Base-by-base conservation (phyloP, 2,113 vertebrate species). In the Microcebus murinus region DNA sequence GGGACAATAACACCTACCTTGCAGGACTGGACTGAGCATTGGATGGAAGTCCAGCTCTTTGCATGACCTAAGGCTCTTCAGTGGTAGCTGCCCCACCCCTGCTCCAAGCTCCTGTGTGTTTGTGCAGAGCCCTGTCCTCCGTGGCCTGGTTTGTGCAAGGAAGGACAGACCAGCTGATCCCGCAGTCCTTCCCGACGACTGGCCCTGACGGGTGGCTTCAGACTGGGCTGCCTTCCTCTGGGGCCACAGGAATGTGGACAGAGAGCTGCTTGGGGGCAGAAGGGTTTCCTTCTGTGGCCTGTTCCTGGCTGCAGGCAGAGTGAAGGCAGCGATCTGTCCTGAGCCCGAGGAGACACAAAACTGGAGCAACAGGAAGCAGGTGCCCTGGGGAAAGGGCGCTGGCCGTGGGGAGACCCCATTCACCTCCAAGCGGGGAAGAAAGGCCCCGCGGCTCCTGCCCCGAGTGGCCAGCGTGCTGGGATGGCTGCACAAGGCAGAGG, bases 51-150 rank as follows among this genome's bases (percentile, higher is more conserved):
- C 14, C 31, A 81, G 23, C 31, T 63, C 10, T 77, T 3, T 3
- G 4, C 1, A 0, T 8, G 42, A 74, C 48, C 1, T 6, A 6
- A n/a, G 36, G 48, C 42, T n/a, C 52, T 5, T 18, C 55, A 4
- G 2, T 45, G 23, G 36, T 4, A 39, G 15, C 71, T 34, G 48
- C 14, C 3, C 6, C 8, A 68, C n/a, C 13, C 15, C 29, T 1
- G 0, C 18, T 68, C 14, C 81, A 55, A 86, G 61, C n/a, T 77
- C 57, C n/a, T n/a, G 5, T 15, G n/a, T 25, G 1, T 71, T 34
- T 34, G 61, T 29, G n/a, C 27, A 23, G 61, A 67, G 39, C 39
- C 39, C 36, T 2, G 67, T 6, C 11, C 39, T 95, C 90, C 31
- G 31, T 50, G 68, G 87, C 67, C 74, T 68, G 79, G 59, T 68